phyloP scores from a whole-genome alignment of 2,113 vertebrate genomes.

The Cynopterus brachyotis region DNA sequence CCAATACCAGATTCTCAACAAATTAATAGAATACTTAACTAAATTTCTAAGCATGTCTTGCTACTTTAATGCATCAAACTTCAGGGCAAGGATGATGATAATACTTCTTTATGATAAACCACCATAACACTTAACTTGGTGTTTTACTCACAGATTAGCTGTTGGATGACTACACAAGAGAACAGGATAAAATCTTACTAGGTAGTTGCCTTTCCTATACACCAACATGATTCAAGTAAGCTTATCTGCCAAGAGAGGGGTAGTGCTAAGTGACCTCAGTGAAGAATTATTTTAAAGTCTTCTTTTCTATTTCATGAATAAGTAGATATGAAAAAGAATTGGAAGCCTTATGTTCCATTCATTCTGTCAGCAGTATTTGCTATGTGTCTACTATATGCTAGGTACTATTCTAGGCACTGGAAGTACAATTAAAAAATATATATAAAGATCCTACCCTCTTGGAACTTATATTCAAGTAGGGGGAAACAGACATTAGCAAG shows the following conservation, averaged over 20 bases:
- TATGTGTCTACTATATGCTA: not conserved
- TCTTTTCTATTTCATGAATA: not conserved
- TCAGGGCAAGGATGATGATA: not conserved
- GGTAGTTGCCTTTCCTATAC: not conserved
- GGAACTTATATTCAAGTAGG: not conserved
- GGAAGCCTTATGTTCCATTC: not conserved
- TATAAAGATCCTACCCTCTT: not conserved
- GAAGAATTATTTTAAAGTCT: not conserved
- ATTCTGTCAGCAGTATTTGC: not conserved
- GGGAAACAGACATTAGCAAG: not conserved
- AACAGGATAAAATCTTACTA: constrained; percentile 20
- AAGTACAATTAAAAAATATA: not conserved
- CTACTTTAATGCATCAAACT: not conserved
- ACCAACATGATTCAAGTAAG: not conserved
- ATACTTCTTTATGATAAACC: constrained; percentile 10
- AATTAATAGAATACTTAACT: not conserved
- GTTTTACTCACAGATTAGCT: not conserved
- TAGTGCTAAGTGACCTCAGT: not conserved
- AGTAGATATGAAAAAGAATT: not conserved
- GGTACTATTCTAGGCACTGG: not conserved
- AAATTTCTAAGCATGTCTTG: constrained; percentile 6
- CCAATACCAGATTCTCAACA: constrained; percentile 3
- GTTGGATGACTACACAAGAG: not conserved
- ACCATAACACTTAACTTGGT: not conserved
- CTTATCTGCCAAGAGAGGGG: not conserved